Conservation (phyloP, 2,888 invertebrate genomes). For the Luperina nickerlii region DNA sequence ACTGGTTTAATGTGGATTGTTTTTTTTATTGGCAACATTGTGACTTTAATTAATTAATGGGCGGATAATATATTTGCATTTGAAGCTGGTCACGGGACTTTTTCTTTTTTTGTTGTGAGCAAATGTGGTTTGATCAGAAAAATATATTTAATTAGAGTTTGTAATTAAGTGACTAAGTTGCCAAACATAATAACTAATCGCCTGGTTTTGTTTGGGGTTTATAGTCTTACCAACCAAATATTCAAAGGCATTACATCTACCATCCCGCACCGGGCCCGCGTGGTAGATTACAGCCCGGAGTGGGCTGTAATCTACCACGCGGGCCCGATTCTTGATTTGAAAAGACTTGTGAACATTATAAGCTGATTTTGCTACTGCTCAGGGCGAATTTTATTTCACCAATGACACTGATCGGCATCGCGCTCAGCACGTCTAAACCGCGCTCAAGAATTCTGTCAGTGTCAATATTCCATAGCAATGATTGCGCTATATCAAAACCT, state of each 20-base stretch:
- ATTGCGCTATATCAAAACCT: no score
- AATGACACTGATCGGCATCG: background rate
- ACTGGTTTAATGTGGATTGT: slow-evolving; percentile 65
- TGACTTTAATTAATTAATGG: slow-evolving; percentile 24
- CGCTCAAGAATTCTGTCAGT: background rate
- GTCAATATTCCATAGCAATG: no score
- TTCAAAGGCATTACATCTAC: no score
- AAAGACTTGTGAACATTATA: no score
- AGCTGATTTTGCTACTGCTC: background rate
- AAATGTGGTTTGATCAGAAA: background rate
- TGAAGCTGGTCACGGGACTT: background rate
- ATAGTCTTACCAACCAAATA: no score
- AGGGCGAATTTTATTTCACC: background rate
- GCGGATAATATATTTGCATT: slow-evolving; percentile 21
- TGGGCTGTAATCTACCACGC: no score
- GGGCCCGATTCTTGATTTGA: no score
- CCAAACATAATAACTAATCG: no score
- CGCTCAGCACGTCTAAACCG: background rate
- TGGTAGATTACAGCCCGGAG: background rate
- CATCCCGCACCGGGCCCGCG: background rate
- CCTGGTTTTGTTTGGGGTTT: no score
- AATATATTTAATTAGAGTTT: background rate
- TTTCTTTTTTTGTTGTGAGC: slow-evolving; percentile 3
- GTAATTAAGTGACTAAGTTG: background rate
- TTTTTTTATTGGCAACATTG: slow-evolving; percentile 45